These are phyloP conservation scores for Theodoxus fluviatilis DNA, from an alignment of 2,888 invertebrate genomes.

Conservation along the genomic window DNA sequence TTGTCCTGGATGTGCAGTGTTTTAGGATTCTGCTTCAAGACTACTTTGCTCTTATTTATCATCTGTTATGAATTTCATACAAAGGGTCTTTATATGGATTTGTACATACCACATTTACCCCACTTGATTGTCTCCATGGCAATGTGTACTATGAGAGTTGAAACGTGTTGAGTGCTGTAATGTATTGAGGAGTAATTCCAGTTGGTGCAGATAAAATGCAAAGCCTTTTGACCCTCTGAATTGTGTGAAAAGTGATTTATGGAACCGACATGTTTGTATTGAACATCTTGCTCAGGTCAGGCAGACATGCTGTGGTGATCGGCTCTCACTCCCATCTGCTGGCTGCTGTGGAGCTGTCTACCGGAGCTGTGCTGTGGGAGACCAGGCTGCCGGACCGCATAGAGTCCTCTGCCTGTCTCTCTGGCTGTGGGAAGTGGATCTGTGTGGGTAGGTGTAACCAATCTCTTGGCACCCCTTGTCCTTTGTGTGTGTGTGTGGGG, in stretches of 20 bases:
- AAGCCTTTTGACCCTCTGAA: no score
- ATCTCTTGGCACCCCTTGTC: no score
- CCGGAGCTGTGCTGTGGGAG: slow-evolving; percentile 67
- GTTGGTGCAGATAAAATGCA: no score
- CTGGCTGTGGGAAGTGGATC: slow-evolving; percentile 67
- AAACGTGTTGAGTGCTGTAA: background rate
- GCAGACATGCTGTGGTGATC: slow-evolving; percentile 67
- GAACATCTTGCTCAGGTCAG: slow-evolving; percentile 25
- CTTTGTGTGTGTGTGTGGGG: no score
- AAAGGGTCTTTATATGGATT: no score
- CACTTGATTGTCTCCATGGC: background rate
- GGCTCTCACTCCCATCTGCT: slow-evolving; percentile 81
- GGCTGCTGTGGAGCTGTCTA: slow-evolving; percentile 70
- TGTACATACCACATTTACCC: background rate
- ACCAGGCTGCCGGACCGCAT: slow-evolving; percentile 74
- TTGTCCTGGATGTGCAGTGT: no score
- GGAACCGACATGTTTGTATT: no score
- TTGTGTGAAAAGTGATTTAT: no score
- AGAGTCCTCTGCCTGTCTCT: slow-evolving; percentile 72
- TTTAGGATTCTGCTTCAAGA: no score
- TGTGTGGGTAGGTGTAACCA: slow-evolving; percentile 75
- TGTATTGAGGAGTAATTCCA: background rate
- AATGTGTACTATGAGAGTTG: background rate
- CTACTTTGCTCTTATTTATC: slow-evolving; percentile 16
- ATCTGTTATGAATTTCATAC: no score